Evolutionary conservation across 2,888 invertebrate genomes (phyloP), one percentile per base, ranked within the genome.

Genomic region (Drosophila hamatofila): DNA sequence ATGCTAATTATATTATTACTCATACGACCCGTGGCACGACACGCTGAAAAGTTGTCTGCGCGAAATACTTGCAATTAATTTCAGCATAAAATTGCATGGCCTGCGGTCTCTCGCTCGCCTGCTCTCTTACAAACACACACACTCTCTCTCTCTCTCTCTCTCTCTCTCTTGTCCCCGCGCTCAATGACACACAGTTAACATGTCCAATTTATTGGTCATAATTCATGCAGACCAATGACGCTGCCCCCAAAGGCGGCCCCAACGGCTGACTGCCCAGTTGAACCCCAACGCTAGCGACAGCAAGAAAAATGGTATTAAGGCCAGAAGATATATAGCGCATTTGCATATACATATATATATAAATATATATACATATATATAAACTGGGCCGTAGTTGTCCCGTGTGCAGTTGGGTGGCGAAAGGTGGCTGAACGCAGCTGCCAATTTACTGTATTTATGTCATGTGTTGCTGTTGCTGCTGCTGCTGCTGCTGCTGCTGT

Each of bases 161-260:
- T 0, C 23, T 14, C 65, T 44, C 51, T 52, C 73, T 46, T 49
- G 18, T 49, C 59, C 67, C 30, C 51, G 23, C 46, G 23, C 55
- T 72, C 78, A 80, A 72, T 77, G 82, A 79, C 82, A 87, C 80
- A 86, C 86, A 88, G 84, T 88, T 87, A 86, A 87, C 88, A 88
- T 88, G 84, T 87, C 86, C 88, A 88, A 88, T 88, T 88, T 88
- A 89, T 88, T 83, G 89, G 83, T 74, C 78, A 88, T 88, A 88
- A 89, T 83, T 88, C 87, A 88, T 83, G 88, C 75, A 72, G 56
- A 56, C 66, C 80, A 78, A 74, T 60, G 60, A 55, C 75, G 59
- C 51, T 18, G 59, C 52, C 60, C 51, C 73, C 61, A 74, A 71
- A 64, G 76, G 72, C 68, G 16, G 42, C 62, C 52, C 70, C 54